phyloP scores from a whole-genome alignment of 2,797 vertebrate genomes.

The Steatocranus sp. region DNA sequence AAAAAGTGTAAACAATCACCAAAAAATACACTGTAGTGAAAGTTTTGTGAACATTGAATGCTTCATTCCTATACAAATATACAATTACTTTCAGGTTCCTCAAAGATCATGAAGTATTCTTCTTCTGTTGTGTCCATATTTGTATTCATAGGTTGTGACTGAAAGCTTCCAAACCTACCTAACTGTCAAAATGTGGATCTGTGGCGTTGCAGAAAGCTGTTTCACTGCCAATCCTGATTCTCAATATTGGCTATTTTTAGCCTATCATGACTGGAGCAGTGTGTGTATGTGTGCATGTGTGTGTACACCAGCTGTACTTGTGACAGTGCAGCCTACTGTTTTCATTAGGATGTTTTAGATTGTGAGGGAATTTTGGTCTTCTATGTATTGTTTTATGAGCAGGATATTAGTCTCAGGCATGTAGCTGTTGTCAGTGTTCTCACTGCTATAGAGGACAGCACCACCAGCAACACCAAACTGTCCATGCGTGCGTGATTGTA shows the following conservation, averaged over 20 bases:
- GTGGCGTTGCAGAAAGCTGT: slow-evolving; percentile 34
- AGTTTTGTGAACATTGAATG: not conserved
- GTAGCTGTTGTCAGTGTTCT: not conserved
- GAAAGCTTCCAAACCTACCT: slow-evolving; percentile 1
- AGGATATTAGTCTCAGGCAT: not conserved
- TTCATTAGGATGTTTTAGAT: not conserved
- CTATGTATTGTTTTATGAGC: not conserved
- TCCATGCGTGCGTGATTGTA: not conserved
- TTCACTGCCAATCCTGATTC: slow-evolving; percentile 57
- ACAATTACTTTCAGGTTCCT: not conserved
- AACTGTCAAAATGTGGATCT: slow-evolving; percentile 23
- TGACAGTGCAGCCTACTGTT: not conserved
- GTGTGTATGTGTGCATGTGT: not conserved
- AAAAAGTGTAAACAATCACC: not conserved
- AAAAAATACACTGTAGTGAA: not conserved
- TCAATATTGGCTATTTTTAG: slow-evolving; percentile 70
- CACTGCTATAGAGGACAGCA: not conserved
- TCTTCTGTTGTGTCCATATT: not conserved
- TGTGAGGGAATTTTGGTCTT: not conserved
- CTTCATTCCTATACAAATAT: not conserved
- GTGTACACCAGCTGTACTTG: not conserved
- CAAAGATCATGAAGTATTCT: not conserved
- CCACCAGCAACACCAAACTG: not conserved
- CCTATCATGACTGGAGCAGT: slow-evolving; percentile 29
- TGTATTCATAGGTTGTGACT: slow-evolving; percentile 4